Base-by-base conservation (phyloP, 2,888 invertebrate genomes). In the Heliconius ethilla region DNA sequence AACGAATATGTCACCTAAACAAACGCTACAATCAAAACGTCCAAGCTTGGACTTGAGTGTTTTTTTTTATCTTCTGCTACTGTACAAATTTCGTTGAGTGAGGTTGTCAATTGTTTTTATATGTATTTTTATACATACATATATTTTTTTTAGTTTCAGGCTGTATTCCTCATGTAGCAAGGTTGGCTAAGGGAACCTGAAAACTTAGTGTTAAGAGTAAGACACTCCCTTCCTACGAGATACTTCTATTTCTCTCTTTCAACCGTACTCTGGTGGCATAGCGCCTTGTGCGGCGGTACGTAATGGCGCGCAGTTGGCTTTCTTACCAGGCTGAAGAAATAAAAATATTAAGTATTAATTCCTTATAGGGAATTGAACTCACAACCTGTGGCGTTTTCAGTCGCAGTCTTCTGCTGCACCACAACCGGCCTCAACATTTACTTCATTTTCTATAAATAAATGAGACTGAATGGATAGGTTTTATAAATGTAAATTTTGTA, bases 1-100 rank as follows among this genome's bases (percentile, higher is more conserved):
- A 63, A 74, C 74, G 65, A 45, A 74, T 65, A 37, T 73, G 65
- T 63, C 74, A 45, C 63, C 74, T 45, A 74, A 45, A 63, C 40
- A 63, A 74, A 65, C 63, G 37, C 33, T 37, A 25, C 74, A 74
- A 74, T 63, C 74, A 74, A 63, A 63, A 25, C 18, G 74, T 65
- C 62, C 40, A 18, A 29, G 40, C 63, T 72, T 37, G 55, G 59
- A 59, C n/a, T 33, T 72, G 55, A 18, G 40, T 65, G 62, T 74
- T 62, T 74, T 74, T 63, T 45, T 59, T 72, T 55, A 59, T 72
- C 55, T 59, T 51, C 67, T 69, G 25, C 45, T 45, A 45, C 25
- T 69, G 69, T 27, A 45, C 25, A 40, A 40, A 45, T 27, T 45
- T 25, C 13, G 40, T n/a, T 67, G 67, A 40, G 40, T 40, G 40